Conservation (phyloP, 2,888 invertebrate genomes). For the Ectobius pallidus region DNA sequence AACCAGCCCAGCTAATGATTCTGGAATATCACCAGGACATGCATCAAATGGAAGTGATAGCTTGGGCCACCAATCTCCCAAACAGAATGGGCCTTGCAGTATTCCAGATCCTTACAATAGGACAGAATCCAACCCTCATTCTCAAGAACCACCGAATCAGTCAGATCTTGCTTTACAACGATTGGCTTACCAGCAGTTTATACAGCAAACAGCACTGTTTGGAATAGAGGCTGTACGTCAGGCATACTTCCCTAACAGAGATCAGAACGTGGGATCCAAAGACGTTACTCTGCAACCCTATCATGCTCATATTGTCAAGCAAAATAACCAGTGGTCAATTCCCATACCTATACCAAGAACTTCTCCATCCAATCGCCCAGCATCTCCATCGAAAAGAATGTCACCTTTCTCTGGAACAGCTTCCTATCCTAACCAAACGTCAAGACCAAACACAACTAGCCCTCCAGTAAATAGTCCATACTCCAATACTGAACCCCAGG, state of each 20-base stretch:
- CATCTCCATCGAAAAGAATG: background rate
- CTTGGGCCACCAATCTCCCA: conserved; percentile 31
- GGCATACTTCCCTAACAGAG: no score
- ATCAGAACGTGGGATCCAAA: background rate
- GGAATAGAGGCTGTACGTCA: no score
- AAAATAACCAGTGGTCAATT: no score
- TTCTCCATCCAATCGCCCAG: no score
- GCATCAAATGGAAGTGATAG: conserved; percentile 61
- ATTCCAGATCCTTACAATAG: background rate
- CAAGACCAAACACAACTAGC: background rate
- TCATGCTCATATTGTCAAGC: no score
- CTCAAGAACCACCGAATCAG: no score
- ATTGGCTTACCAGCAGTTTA: no score
- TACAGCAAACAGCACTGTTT: no score
- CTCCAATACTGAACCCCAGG: conserved; percentile 56
- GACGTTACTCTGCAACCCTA: background rate
- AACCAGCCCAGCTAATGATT: conserved; percentile 62
- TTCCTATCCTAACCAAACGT: no score
- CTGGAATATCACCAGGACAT: conserved; percentile 66
- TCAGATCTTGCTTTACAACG: no score
- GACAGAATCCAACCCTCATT: no score
- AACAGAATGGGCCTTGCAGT: background rate
- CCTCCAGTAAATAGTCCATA: background rate
- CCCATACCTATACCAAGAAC: no score
- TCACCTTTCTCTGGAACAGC: background rate